Base-by-base conservation (phyloP, 1,140 invertebrate genomes). In the Heliconius hermathena region DNA sequence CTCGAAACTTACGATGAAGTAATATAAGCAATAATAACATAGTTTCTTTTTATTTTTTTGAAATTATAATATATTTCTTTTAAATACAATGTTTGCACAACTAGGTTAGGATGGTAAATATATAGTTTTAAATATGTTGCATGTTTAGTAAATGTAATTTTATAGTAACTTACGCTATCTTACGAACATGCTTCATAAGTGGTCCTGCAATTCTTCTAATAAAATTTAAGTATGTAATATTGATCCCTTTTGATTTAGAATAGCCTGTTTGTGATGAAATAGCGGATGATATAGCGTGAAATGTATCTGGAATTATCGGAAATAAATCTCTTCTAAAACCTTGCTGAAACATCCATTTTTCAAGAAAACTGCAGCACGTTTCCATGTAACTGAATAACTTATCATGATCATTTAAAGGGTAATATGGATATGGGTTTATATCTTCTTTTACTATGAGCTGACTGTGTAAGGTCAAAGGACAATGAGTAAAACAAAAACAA, bases 311-410 rank as follows among this genome's bases (percentile, higher is more conserved):
- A 80, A 94, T 93, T 52, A 88, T 82, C 3, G 93, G 92, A 84
- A 87, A 92, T 66, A 94, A 85, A 82, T 94, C 93, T 86, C 91
- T 91, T 41, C 89, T 85, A 82, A 94, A 94, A 29, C 93, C 93
- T 90, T 94, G 91, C 82, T 91, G 88, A 85, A 90, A 94, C 91
- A 94, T 90, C 93, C 93, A 94, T 76, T 89, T 91, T 81, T 94
- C 92, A 52, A 94, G 81, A 84, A 94, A 94, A 52, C 77, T 81
- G 26, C 79, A 77, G 81, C 90, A 88, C 8, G 46, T 81, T 78
- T 91, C 89, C 84, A 94, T 86, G 71, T 94, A 93, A 9, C 90
- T 78, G 82, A 83, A 90, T 33, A 92, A 75, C 41, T 88, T 80
- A 11, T 8, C 74, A 87, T 93, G 87, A 66, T 54, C 76, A 26